Evolutionary conservation across 2,113 vertebrate species (phyloP), one percentile per base, ranked within the genome.

Genomic region (Chrysemys picta): DNA sequence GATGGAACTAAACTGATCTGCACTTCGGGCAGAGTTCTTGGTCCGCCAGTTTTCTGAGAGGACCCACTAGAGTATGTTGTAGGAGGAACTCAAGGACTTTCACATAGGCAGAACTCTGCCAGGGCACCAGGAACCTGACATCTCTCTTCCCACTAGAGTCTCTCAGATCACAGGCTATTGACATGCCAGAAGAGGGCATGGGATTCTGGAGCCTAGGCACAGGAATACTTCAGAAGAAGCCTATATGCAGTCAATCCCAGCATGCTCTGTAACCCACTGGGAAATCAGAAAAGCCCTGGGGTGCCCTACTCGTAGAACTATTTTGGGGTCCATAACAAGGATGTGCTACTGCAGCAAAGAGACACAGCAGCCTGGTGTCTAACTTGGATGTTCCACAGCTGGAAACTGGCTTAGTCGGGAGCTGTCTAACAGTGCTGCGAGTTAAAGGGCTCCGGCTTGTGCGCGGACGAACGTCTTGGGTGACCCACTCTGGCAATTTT

Each of bases 181-280:
- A 6, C 47, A 0, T 45, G 25, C 49, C 82, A 88, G 69, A 83
- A 27, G 38, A 45, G 72, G 72, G 5, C 42, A 0, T 4, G 65
- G 54, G 78, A 53, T 42, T 29, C 57, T 56, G 49, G 94, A 31
- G 0, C 52, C 24, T 42, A 56, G 81, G 38, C 53, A 13, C 38
- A 62, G 52, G 16, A 53, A 21, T 56, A 57, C 13, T 6, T 82
- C 84, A 91, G 53, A 29, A 89, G 12, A 50, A 42, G 29, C 17
- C 42, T 1, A 0, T 1, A 11, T 65, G 22, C 19, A 75, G 69
- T 75, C 21, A 38, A 11, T 24, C 42, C 25, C 24, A 76, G 72
- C 35, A 38, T 27, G 22, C n/a, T 22, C 38, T 25, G 19, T 45
- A 45, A 76, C 6, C 11, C 42, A 13, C 72, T 5, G 11, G 42